Conservation (phyloP, 2,797 vertebrate species). For the Scolopax rusticola region DNA sequence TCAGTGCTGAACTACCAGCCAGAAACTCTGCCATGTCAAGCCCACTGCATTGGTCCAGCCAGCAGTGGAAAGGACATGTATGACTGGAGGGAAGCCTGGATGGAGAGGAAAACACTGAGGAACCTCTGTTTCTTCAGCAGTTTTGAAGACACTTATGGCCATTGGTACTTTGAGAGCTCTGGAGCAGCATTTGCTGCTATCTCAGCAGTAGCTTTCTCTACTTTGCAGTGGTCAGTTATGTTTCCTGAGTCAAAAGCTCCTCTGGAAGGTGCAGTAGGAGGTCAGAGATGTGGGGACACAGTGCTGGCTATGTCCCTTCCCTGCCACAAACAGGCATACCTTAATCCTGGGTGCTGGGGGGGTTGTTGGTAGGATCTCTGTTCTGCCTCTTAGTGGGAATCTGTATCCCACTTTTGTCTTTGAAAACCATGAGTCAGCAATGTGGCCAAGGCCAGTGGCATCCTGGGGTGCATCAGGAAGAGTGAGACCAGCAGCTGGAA, state of each 20-base stretch:
- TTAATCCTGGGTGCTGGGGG: background rate
- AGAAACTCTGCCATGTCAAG: background rate
- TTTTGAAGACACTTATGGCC: background rate
- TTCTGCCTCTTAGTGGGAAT: background rate
- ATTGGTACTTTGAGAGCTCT: background rate
- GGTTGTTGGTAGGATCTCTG: background rate
- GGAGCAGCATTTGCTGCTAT: accelerated
- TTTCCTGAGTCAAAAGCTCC: background rate
- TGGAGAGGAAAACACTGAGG: background rate
- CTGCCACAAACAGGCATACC: accelerated
- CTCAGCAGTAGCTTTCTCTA: too few relatives aligned
- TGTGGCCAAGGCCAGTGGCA: too few relatives aligned
- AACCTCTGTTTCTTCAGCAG: background rate
- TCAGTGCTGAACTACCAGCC: background rate
- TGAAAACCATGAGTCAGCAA: background rate
- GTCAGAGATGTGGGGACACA: background rate
- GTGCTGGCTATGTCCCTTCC: background rate
- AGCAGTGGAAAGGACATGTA: background rate
- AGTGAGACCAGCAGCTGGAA: too few relatives aligned
- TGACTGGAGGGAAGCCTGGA: background rate
- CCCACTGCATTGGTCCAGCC: background rate
- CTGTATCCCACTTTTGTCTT: background rate
- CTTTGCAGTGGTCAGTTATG: background rate
- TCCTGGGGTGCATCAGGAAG: too few relatives aligned
- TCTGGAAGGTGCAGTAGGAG: background rate